Conservation (phyloP, 2,888 invertebrate genomes). For the Blastobasis adustella region DNA sequence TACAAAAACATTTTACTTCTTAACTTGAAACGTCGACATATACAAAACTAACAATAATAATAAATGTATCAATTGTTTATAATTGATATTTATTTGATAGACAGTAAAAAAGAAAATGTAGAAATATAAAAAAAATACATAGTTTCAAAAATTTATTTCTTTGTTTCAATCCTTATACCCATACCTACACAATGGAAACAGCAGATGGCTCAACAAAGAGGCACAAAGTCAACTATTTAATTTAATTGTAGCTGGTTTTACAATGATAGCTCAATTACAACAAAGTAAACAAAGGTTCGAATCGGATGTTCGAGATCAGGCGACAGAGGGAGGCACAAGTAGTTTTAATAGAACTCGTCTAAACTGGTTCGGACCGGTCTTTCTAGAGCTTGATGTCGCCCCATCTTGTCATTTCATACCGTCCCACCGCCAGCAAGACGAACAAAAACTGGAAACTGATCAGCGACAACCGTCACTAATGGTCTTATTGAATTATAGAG, state of each 20-base stretch:
- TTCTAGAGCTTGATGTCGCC: slow-evolving; percentile 39
- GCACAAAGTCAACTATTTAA: too few relatives aligned
- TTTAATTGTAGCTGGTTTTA: too few relatives aligned
- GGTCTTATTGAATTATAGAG: too few relatives aligned
- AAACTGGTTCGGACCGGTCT: slow-evolving; percentile 30
- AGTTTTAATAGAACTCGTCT: slow-evolving; percentile 33
- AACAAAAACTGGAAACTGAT: too few relatives aligned
- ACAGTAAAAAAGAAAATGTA: slow-evolving; percentile 66
- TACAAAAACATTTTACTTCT: slow-evolving; percentile 61
- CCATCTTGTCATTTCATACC: slow-evolving; percentile 18
- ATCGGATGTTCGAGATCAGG: slow-evolving; percentile 26
- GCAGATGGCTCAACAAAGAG: neutral
- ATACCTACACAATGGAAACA: slow-evolving; percentile 7
- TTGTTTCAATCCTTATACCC: slow-evolving; percentile 37
- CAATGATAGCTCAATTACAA: too few relatives aligned
- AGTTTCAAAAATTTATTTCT: slow-evolving; percentile 60
- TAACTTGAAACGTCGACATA: slow-evolving; percentile 64
- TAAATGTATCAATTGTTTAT: slow-evolving; percentile 70
- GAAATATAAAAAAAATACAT: slow-evolving; percentile 71
- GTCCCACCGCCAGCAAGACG: too few relatives aligned
- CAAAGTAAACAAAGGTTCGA: too few relatives aligned
- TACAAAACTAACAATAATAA: slow-evolving; percentile 65
- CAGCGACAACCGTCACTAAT: too few relatives aligned
- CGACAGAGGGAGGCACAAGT: slow-evolving; percentile 23
- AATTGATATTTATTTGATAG: slow-evolving; percentile 73